These are phyloP conservation scores for Macrophya alboannulata DNA, from an alignment of 2,888 invertebrate species.

Conservation along the genomic window DNA sequence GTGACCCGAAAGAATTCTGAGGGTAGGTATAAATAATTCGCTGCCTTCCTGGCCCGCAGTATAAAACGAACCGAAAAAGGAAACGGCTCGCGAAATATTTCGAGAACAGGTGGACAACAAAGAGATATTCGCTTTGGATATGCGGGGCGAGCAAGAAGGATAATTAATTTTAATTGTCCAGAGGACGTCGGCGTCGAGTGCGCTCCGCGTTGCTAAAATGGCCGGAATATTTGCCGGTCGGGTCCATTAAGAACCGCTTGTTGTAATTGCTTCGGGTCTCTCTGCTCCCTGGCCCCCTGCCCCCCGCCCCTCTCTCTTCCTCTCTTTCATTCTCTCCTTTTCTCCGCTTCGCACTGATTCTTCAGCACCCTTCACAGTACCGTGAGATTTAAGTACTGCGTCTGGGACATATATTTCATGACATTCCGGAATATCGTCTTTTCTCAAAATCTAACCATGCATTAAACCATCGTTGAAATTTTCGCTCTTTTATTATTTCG, in stretches of 20 bases:
- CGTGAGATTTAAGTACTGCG: slow-evolving; percentile 71
- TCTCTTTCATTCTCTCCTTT: slow-evolving; percentile 57
- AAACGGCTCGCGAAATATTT: slow-evolving; percentile 45
- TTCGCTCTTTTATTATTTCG: neutral
- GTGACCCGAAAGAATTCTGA: neutral
- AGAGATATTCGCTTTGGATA: slow-evolving; percentile 61
- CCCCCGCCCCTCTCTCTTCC: slow-evolving; percentile 50
- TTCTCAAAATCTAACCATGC: neutral
- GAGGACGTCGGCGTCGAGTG: slow-evolving; percentile 63
- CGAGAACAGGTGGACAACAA: slow-evolving; percentile 66
- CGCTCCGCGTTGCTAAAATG: slow-evolving; percentile 71
- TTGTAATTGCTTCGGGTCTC: slow-evolving; percentile 69
- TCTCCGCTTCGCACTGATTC: slow-evolving; percentile 61
- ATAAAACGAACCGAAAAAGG: slow-evolving; percentile 5
- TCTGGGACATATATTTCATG: neutral
- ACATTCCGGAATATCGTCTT: neutral
- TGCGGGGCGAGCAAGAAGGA: slow-evolving; percentile 64
- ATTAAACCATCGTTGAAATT: slow-evolving; percentile 1
- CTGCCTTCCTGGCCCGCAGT: neutral
- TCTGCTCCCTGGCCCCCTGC: slow-evolving; percentile 36
- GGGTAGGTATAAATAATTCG: neutral
- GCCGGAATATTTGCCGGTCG: slow-evolving; percentile 72
- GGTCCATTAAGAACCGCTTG: slow-evolving; percentile 72
- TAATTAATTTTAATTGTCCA: slow-evolving; percentile 76
- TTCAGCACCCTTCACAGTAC: slow-evolving; percentile 61